Evolutionary conservation across 2,797 vertebrate species (phyloP).

Genomic region (Sebastes diaconus): DNA sequence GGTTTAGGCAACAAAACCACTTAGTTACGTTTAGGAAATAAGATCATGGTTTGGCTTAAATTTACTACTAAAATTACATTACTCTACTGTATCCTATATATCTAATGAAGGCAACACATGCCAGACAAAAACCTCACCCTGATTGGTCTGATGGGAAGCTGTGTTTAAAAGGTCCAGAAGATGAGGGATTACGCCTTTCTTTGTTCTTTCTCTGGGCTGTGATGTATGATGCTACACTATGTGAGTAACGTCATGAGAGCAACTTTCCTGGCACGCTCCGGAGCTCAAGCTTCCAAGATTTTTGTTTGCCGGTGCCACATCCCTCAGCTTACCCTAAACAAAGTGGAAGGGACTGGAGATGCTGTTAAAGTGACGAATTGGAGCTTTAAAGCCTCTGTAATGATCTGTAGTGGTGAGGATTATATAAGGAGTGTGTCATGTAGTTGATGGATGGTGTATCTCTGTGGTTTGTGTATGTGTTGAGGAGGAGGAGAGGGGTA

Average conservation of each 20-base stretch:
- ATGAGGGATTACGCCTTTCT: neutral
- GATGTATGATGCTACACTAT: neutral
- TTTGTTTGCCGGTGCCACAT: conserved; percentile 32
- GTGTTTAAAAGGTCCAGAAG: neutral
- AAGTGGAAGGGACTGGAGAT: conserved; percentile 43
- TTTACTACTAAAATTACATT: neutral
- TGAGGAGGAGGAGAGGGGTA: neutral
- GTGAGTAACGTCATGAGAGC: conserved; percentile 1
- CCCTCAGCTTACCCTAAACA: conserved; percentile 61
- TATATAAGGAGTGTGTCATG: conserved; percentile 55
- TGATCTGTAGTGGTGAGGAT: conserved; percentile 58
- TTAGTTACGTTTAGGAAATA: too few species aligned
- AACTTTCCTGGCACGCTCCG: conserved; percentile 38
- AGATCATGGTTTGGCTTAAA: too few species aligned
- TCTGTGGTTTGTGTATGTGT: conserved; percentile 32
- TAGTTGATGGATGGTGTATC: conserved; percentile 35
- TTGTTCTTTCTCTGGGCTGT: neutral
- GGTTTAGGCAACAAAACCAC: too few species aligned
- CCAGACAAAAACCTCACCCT: neutral
- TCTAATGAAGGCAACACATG: neutral
- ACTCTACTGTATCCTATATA: neutral
- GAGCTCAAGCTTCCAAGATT: conserved; percentile 21
- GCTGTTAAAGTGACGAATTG: conserved; percentile 60
- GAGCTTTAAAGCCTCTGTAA: conserved; percentile 53
- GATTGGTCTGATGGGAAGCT: neutral